These are phyloP conservation scores for Phenganax stokvisi DNA, from an alignment of 92 coral and sea anemone genomes.

Conservation along the genomic window DNA sequence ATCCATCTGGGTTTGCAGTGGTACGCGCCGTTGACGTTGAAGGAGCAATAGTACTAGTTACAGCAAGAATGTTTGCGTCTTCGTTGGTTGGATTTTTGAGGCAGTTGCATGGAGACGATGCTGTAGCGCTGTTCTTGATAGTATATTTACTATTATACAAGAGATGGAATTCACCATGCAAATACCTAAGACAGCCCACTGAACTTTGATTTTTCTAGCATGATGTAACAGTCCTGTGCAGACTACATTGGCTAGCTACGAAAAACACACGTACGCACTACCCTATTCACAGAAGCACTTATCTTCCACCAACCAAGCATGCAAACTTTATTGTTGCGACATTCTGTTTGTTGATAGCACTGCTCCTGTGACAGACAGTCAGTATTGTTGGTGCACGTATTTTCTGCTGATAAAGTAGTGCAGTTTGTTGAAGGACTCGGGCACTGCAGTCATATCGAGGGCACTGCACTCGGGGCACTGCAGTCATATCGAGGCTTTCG, in stretches of 20 bases:
- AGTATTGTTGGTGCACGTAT: not conserved
- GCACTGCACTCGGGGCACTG: too few relatives aligned
- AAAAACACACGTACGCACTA: too few relatives aligned
- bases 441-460: not conserved
- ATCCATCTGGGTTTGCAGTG: not conserved
- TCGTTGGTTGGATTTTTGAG: not conserved
- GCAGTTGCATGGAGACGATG: not conserved
- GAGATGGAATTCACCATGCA: too few relatives aligned
- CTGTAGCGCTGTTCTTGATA: not conserved
- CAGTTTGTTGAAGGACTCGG: not conserved
- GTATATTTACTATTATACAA: not conserved
- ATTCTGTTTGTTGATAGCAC: conserved; percentile 1
- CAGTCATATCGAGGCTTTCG: too few relatives aligned
- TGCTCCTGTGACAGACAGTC: not conserved
- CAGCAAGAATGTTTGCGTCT: not conserved
- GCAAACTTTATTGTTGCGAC: conserved; percentile 1
- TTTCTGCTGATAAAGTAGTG: not conserved
- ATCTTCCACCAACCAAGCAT: not conserved
- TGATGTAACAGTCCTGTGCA: too few relatives aligned
- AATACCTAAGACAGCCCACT: too few relatives aligned
- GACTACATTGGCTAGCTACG: too few relatives aligned
- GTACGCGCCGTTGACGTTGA: not conserved
- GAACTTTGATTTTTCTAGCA: too few relatives aligned
- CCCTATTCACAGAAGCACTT: too few relatives aligned
- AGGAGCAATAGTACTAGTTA: not conserved